Evolutionary conservation across 2,113 vertebrate genomes (phyloP).

Genomic region (Mobula birostris): DNA sequence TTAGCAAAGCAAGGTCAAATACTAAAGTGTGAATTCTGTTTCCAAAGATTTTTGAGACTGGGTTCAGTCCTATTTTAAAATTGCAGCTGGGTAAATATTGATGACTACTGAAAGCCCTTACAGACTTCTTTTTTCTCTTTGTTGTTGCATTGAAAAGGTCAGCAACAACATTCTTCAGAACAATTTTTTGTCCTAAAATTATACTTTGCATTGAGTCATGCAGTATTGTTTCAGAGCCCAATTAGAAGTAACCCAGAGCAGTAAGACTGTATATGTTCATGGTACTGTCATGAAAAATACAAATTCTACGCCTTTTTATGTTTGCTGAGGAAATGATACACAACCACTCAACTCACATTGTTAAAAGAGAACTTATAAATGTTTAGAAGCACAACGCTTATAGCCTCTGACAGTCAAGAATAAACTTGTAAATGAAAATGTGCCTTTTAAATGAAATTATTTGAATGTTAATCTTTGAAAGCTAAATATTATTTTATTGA

Average conservation of each 20-base stretch:
- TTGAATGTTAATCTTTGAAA: constrained; percentile 8
- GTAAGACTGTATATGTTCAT: background rate
- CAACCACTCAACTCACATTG: background rate
- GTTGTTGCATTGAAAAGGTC: background rate
- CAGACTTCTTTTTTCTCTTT: background rate
- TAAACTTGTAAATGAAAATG: constrained; percentile 3
- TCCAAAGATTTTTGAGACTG: background rate
- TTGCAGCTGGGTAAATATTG: constrained; percentile 2
- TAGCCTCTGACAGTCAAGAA: background rate
- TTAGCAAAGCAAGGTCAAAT: background rate
- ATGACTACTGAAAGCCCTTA: constrained; percentile 10
- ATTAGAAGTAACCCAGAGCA: background rate
- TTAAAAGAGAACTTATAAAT: background rate
- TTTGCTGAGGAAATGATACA: background rate
- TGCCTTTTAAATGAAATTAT: background rate
- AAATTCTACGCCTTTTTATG: background rate
- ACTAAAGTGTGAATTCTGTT: background rate
- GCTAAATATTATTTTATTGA: constrained; percentile 26
- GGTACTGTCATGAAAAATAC: background rate
- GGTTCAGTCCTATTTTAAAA: background rate
- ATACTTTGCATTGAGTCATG: background rate
- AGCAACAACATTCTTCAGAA: background rate
- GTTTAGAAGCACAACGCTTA: background rate
- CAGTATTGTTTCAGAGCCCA: background rate
- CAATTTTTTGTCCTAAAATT: background rate